Percentiles rank a stretch among this genome's conserved stretches.
These are phyloP conservation scores for Endotricha flammealis DNA, from an alignment of 2,888 invertebrate species.

Conservation along the genomic window DNA sequence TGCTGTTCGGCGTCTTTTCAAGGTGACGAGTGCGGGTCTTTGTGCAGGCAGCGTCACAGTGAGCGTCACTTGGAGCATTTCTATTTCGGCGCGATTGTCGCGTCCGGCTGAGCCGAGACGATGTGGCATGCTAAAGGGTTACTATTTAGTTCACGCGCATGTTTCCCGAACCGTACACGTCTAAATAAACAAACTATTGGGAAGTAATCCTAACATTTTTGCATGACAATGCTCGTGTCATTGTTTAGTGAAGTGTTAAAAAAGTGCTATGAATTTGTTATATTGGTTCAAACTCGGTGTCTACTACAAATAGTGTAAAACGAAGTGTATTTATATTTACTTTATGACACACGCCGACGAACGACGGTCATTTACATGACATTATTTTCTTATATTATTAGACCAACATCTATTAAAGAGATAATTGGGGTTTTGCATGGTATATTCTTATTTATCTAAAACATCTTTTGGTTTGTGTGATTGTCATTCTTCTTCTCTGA, in stretches of 20 bases:
- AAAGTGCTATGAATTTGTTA: slow-evolving; percentile 2
- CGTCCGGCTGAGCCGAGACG: slow-evolving; percentile 38
- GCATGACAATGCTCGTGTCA: not conserved
- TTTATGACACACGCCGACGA: not conserved
- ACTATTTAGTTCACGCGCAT: slow-evolving; percentile 58
- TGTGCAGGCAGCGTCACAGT: slow-evolving; percentile 28
- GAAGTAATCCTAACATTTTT: slow-evolving; percentile 2
- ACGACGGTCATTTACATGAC: slow-evolving; percentile 2
- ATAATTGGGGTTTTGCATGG: too few relatives aligned
- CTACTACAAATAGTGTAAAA: slow-evolving; percentile 4
- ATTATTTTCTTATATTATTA: not conserved
- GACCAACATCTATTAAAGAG: too few relatives aligned
- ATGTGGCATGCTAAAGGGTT: slow-evolving; percentile 36
- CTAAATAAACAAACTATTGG: slow-evolving; percentile 26
- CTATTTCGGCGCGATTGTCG: slow-evolving; percentile 66
- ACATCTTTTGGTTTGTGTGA: too few relatives aligned
- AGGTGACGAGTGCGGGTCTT: slow-evolving; percentile 29
- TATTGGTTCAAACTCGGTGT: slow-evolving; percentile 7
- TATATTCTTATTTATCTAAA: too few relatives aligned
- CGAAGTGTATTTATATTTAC: slow-evolving; percentile 9
- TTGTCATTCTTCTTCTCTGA: too few relatives aligned
- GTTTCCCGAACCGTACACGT: slow-evolving; percentile 50
- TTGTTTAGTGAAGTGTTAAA: slow-evolving; percentile 5
- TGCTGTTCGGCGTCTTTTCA: slow-evolving; percentile 20
- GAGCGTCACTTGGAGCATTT: slow-evolving; percentile 41